Conservation (phyloP, 2,797 vertebrate genomes). For the Poecile montanus region DNA sequence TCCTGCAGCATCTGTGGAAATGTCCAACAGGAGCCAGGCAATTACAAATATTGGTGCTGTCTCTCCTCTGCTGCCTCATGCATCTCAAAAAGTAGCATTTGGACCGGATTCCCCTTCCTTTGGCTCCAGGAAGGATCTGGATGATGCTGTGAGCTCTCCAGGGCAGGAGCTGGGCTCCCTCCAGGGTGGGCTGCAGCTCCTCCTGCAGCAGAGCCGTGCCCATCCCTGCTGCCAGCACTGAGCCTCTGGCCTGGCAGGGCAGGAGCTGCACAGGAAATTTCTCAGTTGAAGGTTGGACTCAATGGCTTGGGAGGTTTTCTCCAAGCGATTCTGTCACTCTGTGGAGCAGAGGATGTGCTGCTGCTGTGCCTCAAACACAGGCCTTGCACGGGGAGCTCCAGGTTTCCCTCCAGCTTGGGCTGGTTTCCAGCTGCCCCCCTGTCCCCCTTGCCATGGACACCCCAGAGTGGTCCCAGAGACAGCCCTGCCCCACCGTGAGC, state of each 20-base stretch:
- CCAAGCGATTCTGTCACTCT: no score
- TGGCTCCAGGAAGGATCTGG: background rate
- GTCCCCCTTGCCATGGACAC: background rate
- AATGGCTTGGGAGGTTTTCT: accelerated
- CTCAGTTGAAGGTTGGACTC: accelerated
- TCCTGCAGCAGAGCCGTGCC: background rate
- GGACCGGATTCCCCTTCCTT: background rate
- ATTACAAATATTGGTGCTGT: background rate
- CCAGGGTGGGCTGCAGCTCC: background rate
- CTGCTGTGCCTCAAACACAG: accelerated
- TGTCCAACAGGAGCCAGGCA: background rate
- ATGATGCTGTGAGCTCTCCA: background rate
- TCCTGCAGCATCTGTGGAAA: background rate
- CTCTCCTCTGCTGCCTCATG: background rate
- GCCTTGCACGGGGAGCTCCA: background rate
- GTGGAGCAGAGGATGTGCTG: background rate
- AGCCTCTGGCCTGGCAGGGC: background rate
- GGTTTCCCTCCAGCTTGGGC: background rate
- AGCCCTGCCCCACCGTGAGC: background rate
- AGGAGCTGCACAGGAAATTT: accelerated
- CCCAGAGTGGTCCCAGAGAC: accelerated
- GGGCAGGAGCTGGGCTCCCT: background rate
- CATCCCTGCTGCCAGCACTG: background rate
- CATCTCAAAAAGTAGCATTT: background rate
- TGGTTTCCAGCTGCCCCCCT: background rate